Evolutionary conservation across 2,113 vertebrate species (phyloP).

Genomic region (Mixornis gularis): DNA sequence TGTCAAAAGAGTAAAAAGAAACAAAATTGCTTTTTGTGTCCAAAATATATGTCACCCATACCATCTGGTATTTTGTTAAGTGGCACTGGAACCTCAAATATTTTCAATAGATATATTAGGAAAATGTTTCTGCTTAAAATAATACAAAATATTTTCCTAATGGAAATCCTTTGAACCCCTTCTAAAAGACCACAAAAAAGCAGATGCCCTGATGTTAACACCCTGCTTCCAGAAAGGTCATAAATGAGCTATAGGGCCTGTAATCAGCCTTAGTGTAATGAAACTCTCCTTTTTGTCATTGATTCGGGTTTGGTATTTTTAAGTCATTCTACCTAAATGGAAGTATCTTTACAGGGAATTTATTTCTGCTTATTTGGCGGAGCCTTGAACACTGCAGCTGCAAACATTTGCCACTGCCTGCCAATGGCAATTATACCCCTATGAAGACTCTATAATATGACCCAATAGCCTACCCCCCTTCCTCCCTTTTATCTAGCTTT

Average conservation of each 20-base stretch:
- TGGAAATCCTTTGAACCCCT: background rate
- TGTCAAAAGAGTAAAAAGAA: background rate
- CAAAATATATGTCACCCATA: background rate
- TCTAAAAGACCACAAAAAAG: background rate
- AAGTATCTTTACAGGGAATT: background rate
- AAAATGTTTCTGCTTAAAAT: background rate
- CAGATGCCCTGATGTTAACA: background rate
- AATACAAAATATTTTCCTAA: background rate
- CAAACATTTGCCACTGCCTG: conserved; percentile 32
- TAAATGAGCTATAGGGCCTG: background rate
- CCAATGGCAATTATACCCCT: conserved; percentile 56
- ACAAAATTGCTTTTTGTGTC: background rate
- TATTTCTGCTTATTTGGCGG: background rate
- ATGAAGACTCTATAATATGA: conserved; percentile 56
- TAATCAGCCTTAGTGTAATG: background rate
- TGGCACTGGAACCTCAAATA: background rate
- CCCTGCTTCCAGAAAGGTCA: background rate
- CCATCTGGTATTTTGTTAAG: background rate
- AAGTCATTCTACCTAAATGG: background rate
- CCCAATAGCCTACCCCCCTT: conserved; percentile 59
- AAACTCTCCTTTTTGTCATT: background rate
- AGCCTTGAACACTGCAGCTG: background rate
- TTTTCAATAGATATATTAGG: background rate
- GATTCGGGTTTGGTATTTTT: background rate
- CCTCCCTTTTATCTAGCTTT: conserved; percentile 40